A percentile compares a stretch with the other conserved stretches of the same genome.
phyloP scores from a whole-genome alignment of 2,888 invertebrate species.

The Lomographa bimaculata region DNA sequence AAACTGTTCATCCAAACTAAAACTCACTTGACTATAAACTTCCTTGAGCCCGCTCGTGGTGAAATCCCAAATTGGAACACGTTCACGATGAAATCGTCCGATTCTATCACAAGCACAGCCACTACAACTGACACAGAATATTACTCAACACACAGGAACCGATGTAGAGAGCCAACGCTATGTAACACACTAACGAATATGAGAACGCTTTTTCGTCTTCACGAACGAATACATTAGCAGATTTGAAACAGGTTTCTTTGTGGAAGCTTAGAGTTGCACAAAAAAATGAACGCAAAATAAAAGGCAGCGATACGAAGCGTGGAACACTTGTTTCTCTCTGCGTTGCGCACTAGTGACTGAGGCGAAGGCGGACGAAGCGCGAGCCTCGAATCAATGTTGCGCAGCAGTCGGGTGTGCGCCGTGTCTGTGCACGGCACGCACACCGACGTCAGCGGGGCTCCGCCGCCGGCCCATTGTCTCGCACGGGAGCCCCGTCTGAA shows the following conservation, averaged over 20 bases:
- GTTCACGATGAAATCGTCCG: slow-evolving; percentile 75
- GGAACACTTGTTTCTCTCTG: slow-evolving; percentile 68
- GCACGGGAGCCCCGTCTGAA: slow-evolving; percentile 46
- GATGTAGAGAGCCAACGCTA: slow-evolving; percentile 57
- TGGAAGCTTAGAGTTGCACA: slow-evolving; percentile 52
- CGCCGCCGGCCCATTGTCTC: slow-evolving; percentile 47
- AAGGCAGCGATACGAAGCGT: slow-evolving; percentile 53
- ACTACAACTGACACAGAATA: slow-evolving; percentile 79
- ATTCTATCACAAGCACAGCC: slow-evolving; percentile 78
- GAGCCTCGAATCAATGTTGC: slow-evolving; percentile 79
- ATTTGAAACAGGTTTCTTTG: slow-evolving; percentile 65
- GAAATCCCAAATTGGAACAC: slow-evolving; percentile 80
- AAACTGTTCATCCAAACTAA: slow-evolving; percentile 20
- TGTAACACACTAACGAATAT: slow-evolving; percentile 53
- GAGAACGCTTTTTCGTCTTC: slow-evolving; percentile 45
- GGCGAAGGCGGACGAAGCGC: slow-evolving; percentile 58
- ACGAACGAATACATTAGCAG: slow-evolving; percentile 52
- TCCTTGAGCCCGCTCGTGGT: slow-evolving; percentile 83
- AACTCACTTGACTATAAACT: slow-evolving; percentile 80
- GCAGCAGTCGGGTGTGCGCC: slow-evolving; percentile 62
- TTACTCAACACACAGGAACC: slow-evolving; percentile 78
- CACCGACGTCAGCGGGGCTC: slow-evolving; percentile 25
- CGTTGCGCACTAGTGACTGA: slow-evolving; percentile 82
- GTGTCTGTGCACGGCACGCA: slow-evolving; percentile 44
- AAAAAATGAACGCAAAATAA: slow-evolving; percentile 72